Evolutionary conservation across 2,888 invertebrate species (phyloP).

Genomic region (Tromatobia lineatoria): DNA sequence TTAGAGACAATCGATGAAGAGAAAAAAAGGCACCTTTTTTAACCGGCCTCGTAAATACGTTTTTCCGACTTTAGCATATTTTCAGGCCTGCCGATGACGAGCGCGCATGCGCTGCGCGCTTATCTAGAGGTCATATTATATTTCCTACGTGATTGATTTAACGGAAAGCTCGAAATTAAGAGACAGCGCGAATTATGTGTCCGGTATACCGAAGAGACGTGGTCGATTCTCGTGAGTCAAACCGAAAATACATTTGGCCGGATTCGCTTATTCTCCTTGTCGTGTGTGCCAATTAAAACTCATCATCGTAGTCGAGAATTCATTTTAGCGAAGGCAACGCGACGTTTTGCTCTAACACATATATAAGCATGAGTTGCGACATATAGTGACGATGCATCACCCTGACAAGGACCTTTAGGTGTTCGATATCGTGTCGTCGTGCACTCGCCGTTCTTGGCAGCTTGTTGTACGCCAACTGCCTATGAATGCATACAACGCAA

Average conservation of each 20-base stretch:
- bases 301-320: constrained; percentile 56
- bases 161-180: background rate
- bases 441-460: constrained; percentile 59
- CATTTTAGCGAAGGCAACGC: constrained; percentile 40
- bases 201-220: constrained; percentile 20
- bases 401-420: constrained; percentile 36
- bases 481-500: constrained; percentile 23
- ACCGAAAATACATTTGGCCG: constrained; percentile 72
- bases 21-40: too few relatives aligned
- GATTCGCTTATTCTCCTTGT: constrained; percentile 57
- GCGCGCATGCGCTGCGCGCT: background rate
- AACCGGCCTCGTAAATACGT: background rate
- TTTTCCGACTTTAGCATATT: background rate
- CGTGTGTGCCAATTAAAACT: constrained; percentile 67
- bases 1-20: too few relatives aligned
- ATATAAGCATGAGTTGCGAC: constrained; percentile 26
- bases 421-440: constrained; percentile 13
- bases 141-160: background rate
- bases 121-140: background rate
- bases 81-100: background rate
- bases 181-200: constrained; percentile 17
- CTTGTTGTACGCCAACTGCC: constrained; percentile 6
- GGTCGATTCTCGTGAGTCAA: constrained; percentile 51
- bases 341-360: constrained; percentile 32
- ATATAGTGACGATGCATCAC: constrained; percentile 13